These are phyloP conservation scores for Peromyscus leucopus DNA, from an alignment of 2,113 vertebrate genomes.

Conservation along the genomic window DNA sequence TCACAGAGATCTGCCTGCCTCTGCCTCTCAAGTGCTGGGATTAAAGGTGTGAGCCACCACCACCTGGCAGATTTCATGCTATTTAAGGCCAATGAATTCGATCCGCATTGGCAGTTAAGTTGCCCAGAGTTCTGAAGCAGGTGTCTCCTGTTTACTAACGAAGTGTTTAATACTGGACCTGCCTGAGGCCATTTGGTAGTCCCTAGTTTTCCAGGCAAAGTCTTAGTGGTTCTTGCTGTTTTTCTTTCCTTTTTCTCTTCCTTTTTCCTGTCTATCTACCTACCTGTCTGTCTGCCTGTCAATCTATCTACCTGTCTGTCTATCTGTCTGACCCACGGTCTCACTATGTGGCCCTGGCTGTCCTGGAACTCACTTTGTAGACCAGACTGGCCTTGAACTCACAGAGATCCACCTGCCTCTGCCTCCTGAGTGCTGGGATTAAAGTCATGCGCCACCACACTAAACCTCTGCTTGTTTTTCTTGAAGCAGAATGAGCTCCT, in stretches of 20 bases:
- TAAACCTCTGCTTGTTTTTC: slow-evolving; percentile 5
- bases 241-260: background rate
- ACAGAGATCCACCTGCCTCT: background rate
- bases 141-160: background rate
- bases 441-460: background rate
- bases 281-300: no score
- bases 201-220: background rate
- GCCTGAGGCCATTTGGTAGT: background rate
- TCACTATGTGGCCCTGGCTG: background rate
- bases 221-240: background rate
- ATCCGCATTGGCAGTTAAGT: background rate
- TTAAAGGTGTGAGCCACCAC: background rate
- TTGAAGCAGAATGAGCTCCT: background rate
- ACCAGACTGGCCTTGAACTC: background rate
- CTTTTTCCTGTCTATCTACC: background rate
- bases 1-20: background rate
- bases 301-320: background rate
- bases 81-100: background rate
- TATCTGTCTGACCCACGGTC: background rate
- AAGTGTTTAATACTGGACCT: background rate
- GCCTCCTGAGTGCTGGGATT: background rate
- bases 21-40: background rate
- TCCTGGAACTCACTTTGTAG: background rate
- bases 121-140: background rate
- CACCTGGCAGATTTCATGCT: no score